phyloP scores from a whole-genome alignment of 2,113 vertebrate species.

The Euleptes europaea region DNA sequence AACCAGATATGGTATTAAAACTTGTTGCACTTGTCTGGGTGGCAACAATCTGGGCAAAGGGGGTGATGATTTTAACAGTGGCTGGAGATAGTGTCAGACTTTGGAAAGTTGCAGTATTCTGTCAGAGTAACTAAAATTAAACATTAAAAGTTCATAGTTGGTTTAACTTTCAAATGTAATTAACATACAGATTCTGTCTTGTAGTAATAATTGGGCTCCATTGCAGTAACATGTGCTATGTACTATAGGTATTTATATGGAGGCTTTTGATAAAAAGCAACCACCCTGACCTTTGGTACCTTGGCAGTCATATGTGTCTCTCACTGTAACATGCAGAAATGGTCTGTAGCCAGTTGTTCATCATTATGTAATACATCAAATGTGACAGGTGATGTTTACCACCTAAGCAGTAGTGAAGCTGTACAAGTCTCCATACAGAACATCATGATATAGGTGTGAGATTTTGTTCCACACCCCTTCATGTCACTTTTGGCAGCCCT shows the following conservation, averaged over 20 bases:
- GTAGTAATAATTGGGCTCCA: background rate
- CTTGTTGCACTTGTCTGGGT: conserved; percentile 25
- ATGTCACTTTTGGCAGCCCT: background rate
- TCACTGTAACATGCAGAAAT: background rate
- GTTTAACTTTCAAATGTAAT: background rate
- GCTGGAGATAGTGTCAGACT: conserved; percentile 3
- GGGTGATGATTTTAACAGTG: conserved; percentile 29
- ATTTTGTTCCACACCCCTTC: background rate
- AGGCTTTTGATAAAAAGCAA: background rate
- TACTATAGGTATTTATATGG: background rate
- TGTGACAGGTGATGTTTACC: background rate
- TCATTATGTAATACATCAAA: background rate
- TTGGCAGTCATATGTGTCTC: background rate
- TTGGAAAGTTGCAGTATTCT: conserved; percentile 23
- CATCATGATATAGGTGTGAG: background rate
- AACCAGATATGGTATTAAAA: conserved; percentile 69
- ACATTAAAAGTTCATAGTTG: background rate
- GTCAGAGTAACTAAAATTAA: background rate
- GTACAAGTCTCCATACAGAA: background rate
- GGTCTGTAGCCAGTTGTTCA: background rate
- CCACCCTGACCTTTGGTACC: background rate
- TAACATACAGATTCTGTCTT: background rate
- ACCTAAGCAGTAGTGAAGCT: background rate
- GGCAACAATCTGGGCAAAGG: conserved; percentile 32
- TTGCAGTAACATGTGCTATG: background rate